Percentiles rank a stretch among this genome's conserved stretches.
Evolutionary conservation across 2,113 vertebrate species (phyloP).

Genomic region (Leucosticte australis): DNA sequence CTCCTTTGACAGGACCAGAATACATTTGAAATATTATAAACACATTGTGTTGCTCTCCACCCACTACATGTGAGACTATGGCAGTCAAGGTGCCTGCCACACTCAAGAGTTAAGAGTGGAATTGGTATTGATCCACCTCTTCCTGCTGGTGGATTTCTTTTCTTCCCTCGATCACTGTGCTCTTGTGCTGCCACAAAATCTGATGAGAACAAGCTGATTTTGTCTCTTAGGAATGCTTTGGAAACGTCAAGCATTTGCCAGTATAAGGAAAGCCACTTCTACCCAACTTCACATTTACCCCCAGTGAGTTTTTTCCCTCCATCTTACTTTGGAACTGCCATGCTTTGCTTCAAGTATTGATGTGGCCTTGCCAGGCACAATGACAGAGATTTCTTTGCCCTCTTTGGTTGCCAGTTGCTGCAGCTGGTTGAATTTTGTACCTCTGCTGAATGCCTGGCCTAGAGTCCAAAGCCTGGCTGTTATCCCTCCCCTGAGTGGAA

Average conservation of each 20-base stretch:
- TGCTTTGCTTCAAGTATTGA: not conserved
- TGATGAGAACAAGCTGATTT: not conserved
- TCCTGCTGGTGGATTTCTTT: not conserved
- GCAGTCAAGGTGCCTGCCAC: not conserved
- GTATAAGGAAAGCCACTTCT: not conserved
- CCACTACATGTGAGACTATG: not conserved
- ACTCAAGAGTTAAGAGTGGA: not conserved
- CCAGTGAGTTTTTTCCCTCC: not conserved
- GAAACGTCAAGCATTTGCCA: not conserved
- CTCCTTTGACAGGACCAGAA: not conserved
- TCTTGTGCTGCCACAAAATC: not conserved
- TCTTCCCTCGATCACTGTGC: not conserved
- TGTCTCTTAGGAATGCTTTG: not conserved
- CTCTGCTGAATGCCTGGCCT: not conserved
- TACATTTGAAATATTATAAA: not conserved
- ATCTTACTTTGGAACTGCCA: not conserved
- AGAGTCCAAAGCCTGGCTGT: not conserved
- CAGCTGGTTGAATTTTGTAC: not conserved
- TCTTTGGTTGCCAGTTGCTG: not conserved
- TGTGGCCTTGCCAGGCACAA: not conserved
- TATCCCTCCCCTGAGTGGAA: constrained; percentile 6
- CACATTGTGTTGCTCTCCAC: not conserved
- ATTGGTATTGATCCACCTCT: not conserved
- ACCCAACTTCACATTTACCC: not conserved
- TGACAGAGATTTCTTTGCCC: not conserved